A percentile compares a stretch with the other conserved stretches of the same genome.
These are phyloP conservation scores for Pterocles burchelli DNA, from an alignment of 2,113 vertebrate species.

Conservation along the genomic window DNA sequence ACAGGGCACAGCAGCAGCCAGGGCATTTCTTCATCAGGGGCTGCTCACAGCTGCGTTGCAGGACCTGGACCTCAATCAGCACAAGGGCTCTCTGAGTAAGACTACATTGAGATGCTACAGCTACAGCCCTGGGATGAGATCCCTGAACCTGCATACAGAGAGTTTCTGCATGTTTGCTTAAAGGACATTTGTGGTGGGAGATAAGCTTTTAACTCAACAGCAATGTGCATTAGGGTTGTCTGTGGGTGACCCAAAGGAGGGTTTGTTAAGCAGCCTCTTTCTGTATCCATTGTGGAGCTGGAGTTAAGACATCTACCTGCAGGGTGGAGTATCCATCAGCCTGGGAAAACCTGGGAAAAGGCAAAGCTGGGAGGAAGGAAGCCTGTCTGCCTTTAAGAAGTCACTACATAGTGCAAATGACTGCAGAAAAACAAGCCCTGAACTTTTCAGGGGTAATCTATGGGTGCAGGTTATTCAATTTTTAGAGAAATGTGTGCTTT, in stretches of 20 bases:
- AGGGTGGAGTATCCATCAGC: not conserved
- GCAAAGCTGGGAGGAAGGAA: not conserved
- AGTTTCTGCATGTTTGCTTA: not conserved
- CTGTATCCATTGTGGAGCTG: not conserved
- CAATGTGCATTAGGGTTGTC: not conserved
- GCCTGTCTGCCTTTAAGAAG: not conserved
- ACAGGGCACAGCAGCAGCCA: not conserved
- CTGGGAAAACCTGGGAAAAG: not conserved
- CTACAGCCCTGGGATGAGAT: not conserved
- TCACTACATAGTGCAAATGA: rapidly evolving
- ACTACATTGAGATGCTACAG: not conserved
- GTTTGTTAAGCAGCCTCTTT: not conserved
- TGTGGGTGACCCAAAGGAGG: not conserved
- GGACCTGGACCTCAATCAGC: not conserved
- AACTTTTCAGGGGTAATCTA: not conserved
- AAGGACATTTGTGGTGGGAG: not conserved
- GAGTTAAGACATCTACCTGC: not conserved
- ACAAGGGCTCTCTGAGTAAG: not conserved
- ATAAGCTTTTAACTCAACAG: not conserved
- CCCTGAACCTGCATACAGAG: not conserved
- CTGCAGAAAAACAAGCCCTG: not conserved
- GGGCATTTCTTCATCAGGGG: not conserved
- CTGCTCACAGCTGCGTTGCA: not conserved
- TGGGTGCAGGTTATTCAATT: not conserved
- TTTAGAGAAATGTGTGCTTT: not conserved